Percentiles rank a stretch among this genome's conserved stretches.
These are phyloP conservation scores for Catonia carolina DNA, from an alignment of 2,888 invertebrate species.

Conservation along the genomic window DNA sequence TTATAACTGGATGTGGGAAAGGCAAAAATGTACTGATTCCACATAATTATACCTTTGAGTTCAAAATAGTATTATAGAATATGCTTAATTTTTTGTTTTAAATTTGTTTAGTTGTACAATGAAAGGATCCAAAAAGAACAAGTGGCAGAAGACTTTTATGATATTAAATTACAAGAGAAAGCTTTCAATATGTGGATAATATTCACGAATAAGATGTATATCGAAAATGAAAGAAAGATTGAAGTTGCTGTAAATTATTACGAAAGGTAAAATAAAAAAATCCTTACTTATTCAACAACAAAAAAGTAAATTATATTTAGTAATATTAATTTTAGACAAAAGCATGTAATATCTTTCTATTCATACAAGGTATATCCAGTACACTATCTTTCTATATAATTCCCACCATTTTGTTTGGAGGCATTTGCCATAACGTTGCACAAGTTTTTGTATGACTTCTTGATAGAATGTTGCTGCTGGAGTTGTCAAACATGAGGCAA, in stretches of 20 bases:
- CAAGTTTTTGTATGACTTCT: too few relatives aligned
- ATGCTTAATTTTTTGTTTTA: too few relatives aligned
- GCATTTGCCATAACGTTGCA: too few relatives aligned
- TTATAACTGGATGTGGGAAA: too few relatives aligned
- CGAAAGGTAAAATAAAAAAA: conserved; percentile 31
- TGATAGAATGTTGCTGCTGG: too few relatives aligned
- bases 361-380: too few relatives aligned
- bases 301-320: background rate
- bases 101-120: background rate
- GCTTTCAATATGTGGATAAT: conserved; percentile 49
- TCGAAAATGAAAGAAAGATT: conserved; percentile 45
- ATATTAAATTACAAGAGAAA: conserved; percentile 52
- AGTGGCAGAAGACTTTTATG: conserved; percentile 66
- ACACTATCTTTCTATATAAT: too few relatives aligned
- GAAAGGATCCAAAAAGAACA: conserved; percentile 48
- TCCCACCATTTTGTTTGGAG: too few relatives aligned
- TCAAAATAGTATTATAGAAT: too few relatives aligned
- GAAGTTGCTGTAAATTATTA: conserved; percentile 42
- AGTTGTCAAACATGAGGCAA: too few relatives aligned
- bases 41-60: too few relatives aligned
- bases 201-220: conserved; percentile 44
- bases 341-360: background rate
- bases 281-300: background rate
- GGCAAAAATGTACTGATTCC: too few relatives aligned
- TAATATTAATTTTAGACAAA: background rate